Base-by-base conservation (phyloP, 2,888 invertebrate species). In the Eledone cirrhosa region DNA sequence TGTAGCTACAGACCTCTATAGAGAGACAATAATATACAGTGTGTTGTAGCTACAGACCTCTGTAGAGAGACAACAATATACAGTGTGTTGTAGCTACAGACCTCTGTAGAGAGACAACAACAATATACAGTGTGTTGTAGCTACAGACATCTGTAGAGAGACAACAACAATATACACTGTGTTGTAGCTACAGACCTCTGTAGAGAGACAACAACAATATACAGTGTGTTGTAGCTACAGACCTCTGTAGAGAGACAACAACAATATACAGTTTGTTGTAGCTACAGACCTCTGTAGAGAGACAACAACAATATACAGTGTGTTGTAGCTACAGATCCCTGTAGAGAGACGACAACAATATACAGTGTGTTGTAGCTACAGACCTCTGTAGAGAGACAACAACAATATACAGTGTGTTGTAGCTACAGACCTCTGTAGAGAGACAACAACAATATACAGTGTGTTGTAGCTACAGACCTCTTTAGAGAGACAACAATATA, bases 241-340 rank as follows among this genome's bases (percentile, higher is more conserved):
- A 19, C 86, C 86, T 78, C 87, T 87, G 83, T 16, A 82, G 83
- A n/a, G 48, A 31, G 41, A 41, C 41, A 41, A 3, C 41, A 41
- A n/a, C n/a, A n/a, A n/a, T n/a, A n/a, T n/a, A n/a, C n/a, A n/a
- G n/a, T n/a, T n/a, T n/a, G n/a, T n/a, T n/a, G n/a, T n/a, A n/a
- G n/a, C n/a, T 86, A 86, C 41, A 87, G 81, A 19, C 86, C 86
- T 78, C 87, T 87, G 83, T 16, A 82, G 83, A n/a, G 48, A 31
- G 41, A 41, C 41, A 41, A 3, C 41, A 41, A n/a, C n/a, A n/a
- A n/a, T n/a, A n/a, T n/a, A n/a, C n/a, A n/a, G n/a, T n/a, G n/a
- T n/a, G n/a, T n/a, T n/a, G n/a, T n/a, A n/a, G n/a, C n/a, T 86
- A 86, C 41, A 87, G 81, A 19, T 85, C 86, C 77, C 87, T 87